phyloP scores from a whole-genome alignment of 2,888 invertebrate species.

The Isoperla grammatica region DNA sequence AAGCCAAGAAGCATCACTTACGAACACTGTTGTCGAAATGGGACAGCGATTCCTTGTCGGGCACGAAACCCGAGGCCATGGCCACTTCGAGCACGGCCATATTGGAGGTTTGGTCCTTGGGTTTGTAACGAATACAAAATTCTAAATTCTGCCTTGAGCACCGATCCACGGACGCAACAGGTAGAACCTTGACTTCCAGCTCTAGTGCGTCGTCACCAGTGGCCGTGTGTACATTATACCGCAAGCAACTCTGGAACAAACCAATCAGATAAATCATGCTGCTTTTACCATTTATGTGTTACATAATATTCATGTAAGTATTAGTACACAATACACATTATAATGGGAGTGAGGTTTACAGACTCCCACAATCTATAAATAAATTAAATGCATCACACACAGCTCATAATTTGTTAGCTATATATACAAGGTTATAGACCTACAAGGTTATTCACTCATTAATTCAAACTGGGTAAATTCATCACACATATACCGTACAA shows the following conservation, averaged over 20 bases:
- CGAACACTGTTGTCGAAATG: constrained; percentile 43
- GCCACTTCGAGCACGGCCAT: constrained; percentile 58
- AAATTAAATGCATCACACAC: no score
- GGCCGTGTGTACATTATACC: constrained; percentile 48
- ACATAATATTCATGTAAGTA: neutral
- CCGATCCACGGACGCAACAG: constrained; percentile 44
- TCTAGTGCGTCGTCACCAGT: constrained; percentile 49
- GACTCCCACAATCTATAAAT: no score
- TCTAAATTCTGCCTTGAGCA: constrained; percentile 32
- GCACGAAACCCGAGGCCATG: constrained; percentile 58
- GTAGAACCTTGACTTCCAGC: constrained; percentile 44
- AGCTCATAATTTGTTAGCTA: no score
- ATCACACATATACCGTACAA: no score
- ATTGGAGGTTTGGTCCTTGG: constrained; percentile 50
- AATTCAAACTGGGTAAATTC: no score
- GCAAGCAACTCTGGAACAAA: constrained; percentile 43
- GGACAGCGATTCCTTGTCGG: constrained; percentile 54
- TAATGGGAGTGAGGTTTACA: no score
- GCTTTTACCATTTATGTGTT: neutral
- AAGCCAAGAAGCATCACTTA: constrained; percentile 43
- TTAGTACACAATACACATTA: neutral
- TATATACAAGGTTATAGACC: no score
- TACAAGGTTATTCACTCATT: no score
- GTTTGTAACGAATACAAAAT: constrained; percentile 30
- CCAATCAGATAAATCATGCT: neutral